Base-by-base conservation (phyloP, 37 sponge, comb jelly and placozoan species). In the Hormiphora californensis region DNA sequence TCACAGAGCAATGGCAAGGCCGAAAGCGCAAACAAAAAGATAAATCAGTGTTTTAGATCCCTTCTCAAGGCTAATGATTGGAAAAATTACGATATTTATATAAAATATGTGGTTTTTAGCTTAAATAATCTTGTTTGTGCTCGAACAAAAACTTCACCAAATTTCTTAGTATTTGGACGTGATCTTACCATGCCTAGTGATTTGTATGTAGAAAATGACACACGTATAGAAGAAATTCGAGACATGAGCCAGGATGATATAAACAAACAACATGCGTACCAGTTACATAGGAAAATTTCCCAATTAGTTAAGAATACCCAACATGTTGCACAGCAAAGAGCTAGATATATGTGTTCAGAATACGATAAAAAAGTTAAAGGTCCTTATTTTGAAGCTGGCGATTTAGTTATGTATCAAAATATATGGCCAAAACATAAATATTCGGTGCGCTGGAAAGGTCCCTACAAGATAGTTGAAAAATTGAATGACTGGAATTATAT, bases 331-430 rank as follows among this genome's bases (percentile, higher is more conserved):
- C 81, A 73, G 23, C 32, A 22, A 5, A 27, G 81, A n/a, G 81
- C 35, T 7, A 73, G 43, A 28, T 73, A 73, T 21, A 73, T 73
- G 81, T 43, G 21, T 27, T 43, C 7, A 3, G 39, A 73, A 0
- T 73, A 73, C 25, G 81, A 73, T 46, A 73, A 73, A 30, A 73
- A 30, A 19, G 81, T 73, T 0, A 33, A 46, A 22, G 81, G 81
- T 32, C 81, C 81, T 43, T 73, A 32, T 46, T 73, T 40, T 46
- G 38, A 73, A 19, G 23, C 32, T n/a, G 81, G 44, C 3, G 81
- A 73, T 19, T 73, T 43, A 46, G 40, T 43, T 21, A 36, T 73
- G 35, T 46, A 43, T n/a, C 35, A 43, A 22, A n/a, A n/a, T n/a
- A n/a, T n/a, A n/a, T n/a, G n/a, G n/a, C n/a, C n/a, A n/a, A n/a